Conservation (phyloP, 2,888 invertebrate species). For the Coenonympha glycerion region DNA sequence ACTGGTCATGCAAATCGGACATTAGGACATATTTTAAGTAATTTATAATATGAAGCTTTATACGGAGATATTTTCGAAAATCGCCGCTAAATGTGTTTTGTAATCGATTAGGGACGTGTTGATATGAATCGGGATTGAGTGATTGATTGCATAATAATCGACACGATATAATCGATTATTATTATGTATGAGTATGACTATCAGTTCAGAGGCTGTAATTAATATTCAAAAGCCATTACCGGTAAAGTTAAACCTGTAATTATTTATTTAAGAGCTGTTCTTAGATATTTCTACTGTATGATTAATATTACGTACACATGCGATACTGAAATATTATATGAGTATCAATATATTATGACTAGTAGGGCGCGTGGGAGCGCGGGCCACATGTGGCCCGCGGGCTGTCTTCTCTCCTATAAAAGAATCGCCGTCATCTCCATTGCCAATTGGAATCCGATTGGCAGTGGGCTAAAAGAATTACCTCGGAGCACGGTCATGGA, state of each 20-base stretch:
- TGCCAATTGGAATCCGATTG: too few species aligned
- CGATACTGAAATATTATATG: too few species aligned
- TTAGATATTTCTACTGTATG: conserved; percentile 9
- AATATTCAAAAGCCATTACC: conserved; percentile 24
- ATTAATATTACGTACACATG: too few species aligned
- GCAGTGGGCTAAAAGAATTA: too few species aligned
- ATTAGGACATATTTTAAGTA: conserved; percentile 73
- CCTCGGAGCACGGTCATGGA: too few species aligned
- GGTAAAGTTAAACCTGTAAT: conserved; percentile 24
- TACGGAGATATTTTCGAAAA: conserved; percentile 46
- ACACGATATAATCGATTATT: conserved; percentile 26
- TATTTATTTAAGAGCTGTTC: conserved; percentile 19
- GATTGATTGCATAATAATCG: conserved; percentile 59
- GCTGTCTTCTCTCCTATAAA: too few species aligned
- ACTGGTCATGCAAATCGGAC: conserved; percentile 67
- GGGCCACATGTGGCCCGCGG: too few species aligned
- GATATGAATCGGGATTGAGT: conserved; percentile 53
- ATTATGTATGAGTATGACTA: too few species aligned
- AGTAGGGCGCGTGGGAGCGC: too few species aligned
- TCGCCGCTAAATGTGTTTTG: conserved; percentile 56
- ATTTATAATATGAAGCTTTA: conserved; percentile 69
- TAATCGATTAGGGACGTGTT: conserved; percentile 60
- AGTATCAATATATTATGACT: too few species aligned
- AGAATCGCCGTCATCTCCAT: too few species aligned
- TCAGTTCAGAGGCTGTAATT: conserved; percentile 19